phyloP scores from a whole-genome alignment of 2,888 invertebrate species.

The Lasiommata megera region DNA sequence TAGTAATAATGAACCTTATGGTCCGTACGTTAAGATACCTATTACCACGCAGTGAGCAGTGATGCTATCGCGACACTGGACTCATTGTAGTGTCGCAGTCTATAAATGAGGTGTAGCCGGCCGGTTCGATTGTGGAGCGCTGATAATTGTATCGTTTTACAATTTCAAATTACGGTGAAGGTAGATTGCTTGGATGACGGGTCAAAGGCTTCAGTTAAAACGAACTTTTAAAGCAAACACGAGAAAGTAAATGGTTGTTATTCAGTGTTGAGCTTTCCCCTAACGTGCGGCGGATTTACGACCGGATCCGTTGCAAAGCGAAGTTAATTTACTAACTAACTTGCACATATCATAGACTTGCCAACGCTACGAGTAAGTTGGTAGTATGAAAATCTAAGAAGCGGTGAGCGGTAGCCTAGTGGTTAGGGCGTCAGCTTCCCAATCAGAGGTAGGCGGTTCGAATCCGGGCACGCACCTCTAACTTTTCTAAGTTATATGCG shows the following conservation, averaged over 20 bases:
- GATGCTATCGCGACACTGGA: slow-evolving; percentile 62
- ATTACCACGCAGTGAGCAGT: slow-evolving; percentile 26
- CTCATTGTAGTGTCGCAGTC: slow-evolving; percentile 53
- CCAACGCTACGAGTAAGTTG: no score
- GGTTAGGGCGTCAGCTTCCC: no score
- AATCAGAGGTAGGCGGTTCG: no score
- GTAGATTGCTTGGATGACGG: slow-evolving; percentile 24
- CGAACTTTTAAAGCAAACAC: slow-evolving; percentile 8
- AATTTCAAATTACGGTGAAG: slow-evolving; percentile 38
- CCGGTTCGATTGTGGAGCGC: slow-evolving; percentile 55
- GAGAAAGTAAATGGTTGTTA: slow-evolving; percentile 5
- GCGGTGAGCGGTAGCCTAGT: no score
- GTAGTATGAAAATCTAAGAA: no score
- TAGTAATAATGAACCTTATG: slow-evolving; percentile 39
- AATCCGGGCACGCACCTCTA: no score
- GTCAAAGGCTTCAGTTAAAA: slow-evolving; percentile 23
- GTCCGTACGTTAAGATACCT: slow-evolving; percentile 1
- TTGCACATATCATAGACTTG: no score
- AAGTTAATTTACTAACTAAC: no score
- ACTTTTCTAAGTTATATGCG: no score
- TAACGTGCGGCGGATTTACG: neutral
- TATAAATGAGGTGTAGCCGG: slow-evolving; percentile 59
- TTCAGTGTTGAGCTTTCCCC: neutral
- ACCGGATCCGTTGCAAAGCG: no score
- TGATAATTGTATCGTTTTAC: slow-evolving; percentile 54